Evolutionary conservation across 1,140 invertebrate genomes (phyloP), one percentile per base, ranked within the genome.

Genomic region (Euura lappo): DNA sequence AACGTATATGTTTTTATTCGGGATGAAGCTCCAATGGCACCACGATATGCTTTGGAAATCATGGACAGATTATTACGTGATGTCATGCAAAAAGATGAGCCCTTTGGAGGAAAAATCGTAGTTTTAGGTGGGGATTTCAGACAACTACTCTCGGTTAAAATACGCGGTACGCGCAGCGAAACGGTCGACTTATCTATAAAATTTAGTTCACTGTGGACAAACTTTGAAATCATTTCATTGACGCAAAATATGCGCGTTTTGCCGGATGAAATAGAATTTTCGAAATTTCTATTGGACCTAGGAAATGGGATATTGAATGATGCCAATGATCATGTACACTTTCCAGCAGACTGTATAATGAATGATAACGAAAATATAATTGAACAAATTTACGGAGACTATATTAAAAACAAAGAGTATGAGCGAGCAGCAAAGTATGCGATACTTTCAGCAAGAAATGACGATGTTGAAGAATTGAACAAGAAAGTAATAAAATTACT

Each of bases 61-160:
- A 28, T 28, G 28, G 28, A 28, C 28, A 28, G 28, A 28, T 28
- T 28, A 28, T 71, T 80, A 43, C 68, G 70, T 44, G 75, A 78
- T 68, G 71, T 79, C 64, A 73, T 74, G 73, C 60, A 73, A 72
- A 66, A 64, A 71, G 44, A 74, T 72, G 2, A 71, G 60, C 78
- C 69, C 2, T 79, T 80, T 51, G 79, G 79, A 13, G 81, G 78
- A 13, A 80, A 83, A 78, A 72, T 28, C 28, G 28, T 28, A 0
- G 28, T 28, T 28, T 28, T 28, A 28, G 28, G 28, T 28, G 28
- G 28, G 28, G 28, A 28, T 28, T 28, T 28, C 1, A 28, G 28
- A 28, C 28, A 28, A 28, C 28, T 28, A 28, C 28, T 28, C 28
- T 1, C 28, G 28, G 28, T 28, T 28, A 28, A 28, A 28, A 28